Evolutionary conservation across 2,797 vertebrate genomes (phyloP), one percentile per base, ranked within the genome.

Genomic region (Melopsittacus undulatus): DNA sequence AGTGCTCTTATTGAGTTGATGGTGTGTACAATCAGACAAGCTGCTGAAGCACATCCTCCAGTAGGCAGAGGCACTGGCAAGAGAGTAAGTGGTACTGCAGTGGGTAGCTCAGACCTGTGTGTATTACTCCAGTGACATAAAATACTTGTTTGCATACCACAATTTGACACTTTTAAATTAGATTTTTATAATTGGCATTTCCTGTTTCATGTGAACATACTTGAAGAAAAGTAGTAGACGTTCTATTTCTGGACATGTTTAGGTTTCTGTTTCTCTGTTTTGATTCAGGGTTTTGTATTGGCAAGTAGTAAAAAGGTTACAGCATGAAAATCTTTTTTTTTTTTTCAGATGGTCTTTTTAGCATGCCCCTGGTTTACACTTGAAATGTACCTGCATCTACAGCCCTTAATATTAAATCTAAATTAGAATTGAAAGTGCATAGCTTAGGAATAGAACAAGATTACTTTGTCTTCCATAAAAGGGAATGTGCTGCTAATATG

Each of bases 61-160:
- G 99, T 99, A 22, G 99, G 99, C 97, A 99, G 99, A 95, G 99
- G 99, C 96, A 99, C 99, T 3, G 99, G 99, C 95, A 99, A 99
- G 96, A 98, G 99, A 97, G 99, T 99, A 98, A 95, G 98, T 98
- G 70, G 20, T 38, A 11, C 61, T 75, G 56, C 73, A 32, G 32
- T 42, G 32, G 45, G 40, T 30, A 48, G 13, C 83, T 84, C 4
- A 0, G 30, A 66, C n/a, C 40, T 46, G 4, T 45, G 5, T 63
- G 26, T 79, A 45, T 46, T 48, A 36, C 49, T 59, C 1, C 12
- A 32, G 36, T 34, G 49, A 69, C 19, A 5, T 27, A 6, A 45
- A 78, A 21, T 61, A n/a, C 30, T 66, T 24, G 9, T 10, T 24
- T 54, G 26, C 27, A 9, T 63, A n/a, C 32, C 49, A 12, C 54